Conservation (phyloP, 2,888 invertebrate genomes). For the Prosopocoilus inquinatus region DNA sequence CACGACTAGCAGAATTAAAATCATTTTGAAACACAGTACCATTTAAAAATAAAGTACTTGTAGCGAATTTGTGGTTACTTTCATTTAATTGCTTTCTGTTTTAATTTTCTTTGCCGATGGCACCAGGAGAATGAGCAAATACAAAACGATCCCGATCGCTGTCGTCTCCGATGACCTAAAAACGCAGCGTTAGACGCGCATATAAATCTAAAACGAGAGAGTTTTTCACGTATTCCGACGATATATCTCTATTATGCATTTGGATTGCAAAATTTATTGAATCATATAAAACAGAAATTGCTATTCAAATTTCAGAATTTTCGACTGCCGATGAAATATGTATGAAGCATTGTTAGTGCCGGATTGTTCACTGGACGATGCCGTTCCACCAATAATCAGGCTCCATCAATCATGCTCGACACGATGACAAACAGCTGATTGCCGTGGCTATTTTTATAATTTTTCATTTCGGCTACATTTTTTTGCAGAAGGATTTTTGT, state of each 20-base stretch:
- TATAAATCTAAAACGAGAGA: slow-evolving; percentile 36
- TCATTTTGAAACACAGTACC: too few species aligned
- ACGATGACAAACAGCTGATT: slow-evolving; percentile 36
- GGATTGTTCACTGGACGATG: slow-evolving; percentile 26
- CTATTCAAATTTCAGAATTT: slow-evolving; percentile 30
- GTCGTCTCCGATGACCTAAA: slow-evolving; percentile 35
- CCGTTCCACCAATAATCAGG: slow-evolving; percentile 35
- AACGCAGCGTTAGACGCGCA: slow-evolving; percentile 34
- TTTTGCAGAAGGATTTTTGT: background rate
- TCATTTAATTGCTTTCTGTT: too few species aligned
- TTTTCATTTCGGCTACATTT: slow-evolving; percentile 23
- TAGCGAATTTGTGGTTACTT: too few species aligned
- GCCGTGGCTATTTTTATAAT: slow-evolving; percentile 25
- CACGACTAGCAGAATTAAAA: too few species aligned
- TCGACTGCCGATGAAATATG: slow-evolving; percentile 36
- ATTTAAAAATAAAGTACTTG: too few species aligned
- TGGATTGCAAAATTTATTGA: slow-evolving; percentile 39
- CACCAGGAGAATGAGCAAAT: too few species aligned
- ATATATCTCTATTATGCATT: slow-evolving; percentile 40
- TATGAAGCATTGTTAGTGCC: slow-evolving; percentile 34
- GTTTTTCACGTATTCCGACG: slow-evolving; percentile 27
- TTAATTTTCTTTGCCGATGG: too few species aligned
- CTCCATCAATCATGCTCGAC: slow-evolving; percentile 37
- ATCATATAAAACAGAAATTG: slow-evolving; percentile 41
- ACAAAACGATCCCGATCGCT: slow-evolving; percentile 25